Conservation (phyloP, 2,797 vertebrate genomes). For the Steatocranus sp. region DNA sequence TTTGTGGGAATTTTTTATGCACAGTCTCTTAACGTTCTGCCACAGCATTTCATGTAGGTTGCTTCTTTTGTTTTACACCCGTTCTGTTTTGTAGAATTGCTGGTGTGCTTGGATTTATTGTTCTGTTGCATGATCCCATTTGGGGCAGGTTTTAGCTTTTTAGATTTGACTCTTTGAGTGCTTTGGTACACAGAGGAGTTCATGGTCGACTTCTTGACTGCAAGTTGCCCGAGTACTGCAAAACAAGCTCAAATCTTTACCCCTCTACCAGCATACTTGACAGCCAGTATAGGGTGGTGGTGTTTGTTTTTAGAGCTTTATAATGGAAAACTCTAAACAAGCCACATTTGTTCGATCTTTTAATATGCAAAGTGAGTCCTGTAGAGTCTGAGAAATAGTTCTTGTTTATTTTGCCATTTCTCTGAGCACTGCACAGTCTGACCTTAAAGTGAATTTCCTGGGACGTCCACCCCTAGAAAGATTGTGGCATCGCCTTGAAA, state of each 20-base stretch:
- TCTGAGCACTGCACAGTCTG: accelerated
- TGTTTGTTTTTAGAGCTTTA: not conserved
- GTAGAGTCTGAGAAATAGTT: not conserved
- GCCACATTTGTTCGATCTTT: accelerated
- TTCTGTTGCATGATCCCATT: not conserved
- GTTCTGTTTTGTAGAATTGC: not conserved
- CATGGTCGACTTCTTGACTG: not conserved
- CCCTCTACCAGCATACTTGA: not conserved
- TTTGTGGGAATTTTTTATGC: not conserved
- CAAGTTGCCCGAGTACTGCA: not conserved
- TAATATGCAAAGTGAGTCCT: not conserved
- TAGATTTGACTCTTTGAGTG: not conserved
- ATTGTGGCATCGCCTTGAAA: not conserved
- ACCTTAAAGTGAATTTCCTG: accelerated
- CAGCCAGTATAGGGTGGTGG: not conserved
- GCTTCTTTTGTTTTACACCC: accelerated
- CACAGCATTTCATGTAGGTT: not conserved
- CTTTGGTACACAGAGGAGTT: not conserved
- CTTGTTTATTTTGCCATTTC: not conserved
- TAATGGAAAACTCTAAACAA: not conserved
- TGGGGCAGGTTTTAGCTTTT: not conserved
- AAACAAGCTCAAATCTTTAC: not conserved
- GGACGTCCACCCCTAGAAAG: not conserved
- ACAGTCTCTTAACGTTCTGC: accelerated
- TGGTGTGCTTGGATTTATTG: not conserved